Evolutionary conservation across 2,113 vertebrate species (phyloP).

Genomic region (Psittacula cyanocephala): DNA sequence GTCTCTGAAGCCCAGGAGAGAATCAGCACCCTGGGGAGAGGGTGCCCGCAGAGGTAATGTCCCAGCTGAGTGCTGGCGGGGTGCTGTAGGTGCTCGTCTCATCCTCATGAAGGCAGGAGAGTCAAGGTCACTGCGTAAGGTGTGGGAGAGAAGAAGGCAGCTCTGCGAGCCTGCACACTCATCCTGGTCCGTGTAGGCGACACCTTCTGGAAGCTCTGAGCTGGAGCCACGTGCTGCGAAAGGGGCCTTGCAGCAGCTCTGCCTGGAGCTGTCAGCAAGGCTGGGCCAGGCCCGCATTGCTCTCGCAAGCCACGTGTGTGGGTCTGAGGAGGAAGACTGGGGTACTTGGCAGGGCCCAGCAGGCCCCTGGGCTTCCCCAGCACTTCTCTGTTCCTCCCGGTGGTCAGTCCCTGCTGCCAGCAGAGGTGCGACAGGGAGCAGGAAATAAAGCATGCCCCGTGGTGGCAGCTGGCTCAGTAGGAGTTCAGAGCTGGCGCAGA

Average conservation of each 20-base stretch:
- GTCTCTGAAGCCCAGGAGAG: constrained; percentile 2
- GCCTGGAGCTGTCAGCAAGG: background rate
- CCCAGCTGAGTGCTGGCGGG: background rate
- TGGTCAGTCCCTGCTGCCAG: background rate
- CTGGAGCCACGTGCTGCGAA: background rate
- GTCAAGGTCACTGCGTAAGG: background rate
- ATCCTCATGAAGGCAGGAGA: background rate
- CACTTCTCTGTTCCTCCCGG: background rate
- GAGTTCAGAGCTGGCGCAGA: background rate
- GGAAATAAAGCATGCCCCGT: accelerated
- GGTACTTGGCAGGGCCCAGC: background rate
- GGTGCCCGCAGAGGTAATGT: background rate
- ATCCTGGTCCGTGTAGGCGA: background rate
- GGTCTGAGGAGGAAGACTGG: background rate
- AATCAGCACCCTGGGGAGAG: background rate
- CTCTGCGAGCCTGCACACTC: background rate
- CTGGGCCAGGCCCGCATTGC: background rate
- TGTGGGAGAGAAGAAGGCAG: background rate
- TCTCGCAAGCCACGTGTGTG: background rate
- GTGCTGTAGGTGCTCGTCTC: background rate
- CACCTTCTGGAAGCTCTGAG: background rate
- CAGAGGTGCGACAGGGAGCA: background rate
- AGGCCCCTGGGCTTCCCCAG: background rate
- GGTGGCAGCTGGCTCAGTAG: background rate
- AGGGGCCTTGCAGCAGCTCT: background rate